phyloP scores from a whole-genome alignment of 2,797 vertebrate genomes.

The Mastacembelus armatus region DNA sequence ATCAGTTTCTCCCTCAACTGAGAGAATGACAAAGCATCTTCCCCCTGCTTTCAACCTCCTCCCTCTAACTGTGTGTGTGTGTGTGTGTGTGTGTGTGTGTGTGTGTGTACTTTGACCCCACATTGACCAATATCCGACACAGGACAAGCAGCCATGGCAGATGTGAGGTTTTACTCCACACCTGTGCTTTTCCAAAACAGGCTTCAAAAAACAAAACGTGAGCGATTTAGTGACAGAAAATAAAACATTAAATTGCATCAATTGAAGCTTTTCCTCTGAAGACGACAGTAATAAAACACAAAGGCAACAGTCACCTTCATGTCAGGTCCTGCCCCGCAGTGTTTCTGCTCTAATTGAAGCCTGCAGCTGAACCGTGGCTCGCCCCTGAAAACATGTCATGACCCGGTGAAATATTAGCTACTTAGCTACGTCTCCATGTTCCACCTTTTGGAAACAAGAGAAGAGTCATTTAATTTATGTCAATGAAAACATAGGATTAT shows the following conservation, averaged over 20 bases:
- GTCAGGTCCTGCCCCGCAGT: neutral
- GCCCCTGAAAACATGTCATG: neutral
- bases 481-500: too few species aligned
- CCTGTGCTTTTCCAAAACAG: too few species aligned
- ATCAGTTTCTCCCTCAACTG: conserved; percentile 28
- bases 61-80: neutral
- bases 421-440: too few species aligned
- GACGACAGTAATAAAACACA: neutral
- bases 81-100: conserved; percentile 21
- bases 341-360: conserved; percentile 5
- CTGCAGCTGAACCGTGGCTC: conserved; percentile 8
- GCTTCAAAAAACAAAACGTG: too few species aligned
- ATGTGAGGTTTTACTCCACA: neutral
- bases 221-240: too few species aligned
- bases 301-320: neutral
- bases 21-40: conserved; percentile 33
- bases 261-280: too few species aligned
- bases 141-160: neutral
- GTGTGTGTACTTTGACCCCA: conserved; percentile 6
- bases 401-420: neutral
- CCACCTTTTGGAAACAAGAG: neutral
- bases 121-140: conserved; percentile 6
- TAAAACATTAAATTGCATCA: too few species aligned
- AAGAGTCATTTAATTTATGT: neutral
- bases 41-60: neutral